Conservation (phyloP, 1,140 invertebrate species). For the Hylaeus anthracinus region DNA sequence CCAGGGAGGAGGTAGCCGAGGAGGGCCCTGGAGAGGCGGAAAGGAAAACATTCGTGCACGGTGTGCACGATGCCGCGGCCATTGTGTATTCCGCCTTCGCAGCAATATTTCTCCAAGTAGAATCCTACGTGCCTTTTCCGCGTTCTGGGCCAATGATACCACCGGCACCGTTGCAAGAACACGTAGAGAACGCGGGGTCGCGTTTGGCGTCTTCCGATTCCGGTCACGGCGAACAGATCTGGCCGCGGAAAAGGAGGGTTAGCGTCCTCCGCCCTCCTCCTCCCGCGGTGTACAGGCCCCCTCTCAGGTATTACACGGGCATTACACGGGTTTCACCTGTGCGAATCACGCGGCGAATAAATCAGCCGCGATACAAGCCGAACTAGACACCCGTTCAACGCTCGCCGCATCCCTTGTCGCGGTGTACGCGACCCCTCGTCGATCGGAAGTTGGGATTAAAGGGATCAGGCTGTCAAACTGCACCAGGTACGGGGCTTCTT, state of each 20-base stretch:
- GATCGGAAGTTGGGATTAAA: not conserved
- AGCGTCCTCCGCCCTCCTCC: not conserved
- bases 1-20: too few relatives aligned
- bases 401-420: not conserved
- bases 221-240: constrained; percentile 52
- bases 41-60: constrained; percentile 38
- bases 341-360: not conserved
- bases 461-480: too few relatives aligned
- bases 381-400: not conserved
- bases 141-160: constrained; percentile 42
- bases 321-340: constrained; percentile 32
- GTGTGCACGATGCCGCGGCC: constrained; percentile 22
- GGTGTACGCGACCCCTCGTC: not conserved
- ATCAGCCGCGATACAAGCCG: not conserved
- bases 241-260: constrained; percentile 26
- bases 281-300: not conserved
- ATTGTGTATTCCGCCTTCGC: constrained; percentile 37
- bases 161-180: not conserved
- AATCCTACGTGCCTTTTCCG: constrained; percentile 35
- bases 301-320: constrained; percentile 35
- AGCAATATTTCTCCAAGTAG: constrained; percentile 48
- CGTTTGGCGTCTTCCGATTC: constrained; percentile 37
- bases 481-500: too few relatives aligned
- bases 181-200: constrained; percentile 1
- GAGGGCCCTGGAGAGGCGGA: not conserved